phyloP scores from a whole-genome alignment of 2,888 invertebrate species.

The Brenthis daphne region DNA sequence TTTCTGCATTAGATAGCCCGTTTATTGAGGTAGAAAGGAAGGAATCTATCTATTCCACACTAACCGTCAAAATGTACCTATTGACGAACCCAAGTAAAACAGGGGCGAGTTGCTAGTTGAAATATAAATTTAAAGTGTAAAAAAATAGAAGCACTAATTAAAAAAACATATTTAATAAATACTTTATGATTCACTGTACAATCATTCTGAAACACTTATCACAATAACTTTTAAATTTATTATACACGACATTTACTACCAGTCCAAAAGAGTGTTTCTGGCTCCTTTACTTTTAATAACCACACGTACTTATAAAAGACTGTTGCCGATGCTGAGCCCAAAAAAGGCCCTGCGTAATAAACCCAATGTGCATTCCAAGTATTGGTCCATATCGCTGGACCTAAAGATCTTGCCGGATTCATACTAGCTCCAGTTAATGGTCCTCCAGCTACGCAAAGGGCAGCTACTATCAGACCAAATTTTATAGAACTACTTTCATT shows the following conservation, averaged over 20 bases:
- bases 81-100: too few relatives aligned
- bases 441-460: slow-evolving; percentile 85
- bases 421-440: slow-evolving; percentile 87
- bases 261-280: slow-evolving; percentile 26
- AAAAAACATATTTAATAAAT: too few relatives aligned
- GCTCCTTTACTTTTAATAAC: slow-evolving; percentile 45
- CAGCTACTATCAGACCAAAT: slow-evolving; percentile 85
- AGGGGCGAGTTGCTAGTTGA: too few relatives aligned
- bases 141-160: too few relatives aligned
- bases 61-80: too few relatives aligned
- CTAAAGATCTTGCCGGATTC: slow-evolving; percentile 88
- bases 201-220: too few relatives aligned
- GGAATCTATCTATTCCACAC: too few relatives aligned
- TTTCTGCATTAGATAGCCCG: too few relatives aligned
- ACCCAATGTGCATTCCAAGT: slow-evolving; percentile 87
- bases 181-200: too few relatives aligned
- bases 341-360: slow-evolving; percentile 85
- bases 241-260: slow-evolving; percentile 14
- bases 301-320: slow-evolving; percentile 59
- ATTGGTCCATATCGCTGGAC: slow-evolving; percentile 86
- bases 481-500: slow-evolving; percentile 85
- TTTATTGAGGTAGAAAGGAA: too few relatives aligned
- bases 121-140: too few relatives aligned
- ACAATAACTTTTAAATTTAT: not conserved
- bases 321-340: slow-evolving; percentile 56